Evolutionary conservation across 2,113 vertebrate species (phyloP).

Genomic region (Erinaceus europaeus): DNA sequence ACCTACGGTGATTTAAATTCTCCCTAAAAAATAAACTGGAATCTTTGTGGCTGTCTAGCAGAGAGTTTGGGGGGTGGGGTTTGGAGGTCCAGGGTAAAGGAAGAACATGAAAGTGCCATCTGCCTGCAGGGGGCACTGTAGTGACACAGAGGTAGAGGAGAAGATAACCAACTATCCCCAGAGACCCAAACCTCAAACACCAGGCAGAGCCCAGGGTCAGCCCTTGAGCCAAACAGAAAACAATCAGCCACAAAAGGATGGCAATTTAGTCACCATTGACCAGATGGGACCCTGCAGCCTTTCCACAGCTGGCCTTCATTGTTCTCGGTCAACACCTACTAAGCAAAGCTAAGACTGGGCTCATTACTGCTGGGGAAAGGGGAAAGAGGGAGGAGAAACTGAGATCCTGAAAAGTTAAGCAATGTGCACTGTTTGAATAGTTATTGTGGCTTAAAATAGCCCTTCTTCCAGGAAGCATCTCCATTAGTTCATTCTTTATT

Average conservation of each 20-base stretch:
- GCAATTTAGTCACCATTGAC: background rate
- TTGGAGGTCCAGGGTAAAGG: background rate
- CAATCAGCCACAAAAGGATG: background rate
- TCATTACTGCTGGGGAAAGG: background rate
- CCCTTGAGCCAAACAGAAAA: background rate
- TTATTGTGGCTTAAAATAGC: background rate
- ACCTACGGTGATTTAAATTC: background rate
- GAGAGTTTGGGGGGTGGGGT: too few species aligned
- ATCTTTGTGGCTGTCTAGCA: too few species aligned
- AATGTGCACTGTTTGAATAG: background rate
- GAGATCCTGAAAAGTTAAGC: too few species aligned
- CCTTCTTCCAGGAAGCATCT: background rate
- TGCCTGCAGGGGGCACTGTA: background rate
- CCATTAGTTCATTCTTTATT: background rate
- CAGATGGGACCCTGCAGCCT: background rate
- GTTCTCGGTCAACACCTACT: background rate
- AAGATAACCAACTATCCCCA: too few species aligned
- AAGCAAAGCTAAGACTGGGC: background rate
- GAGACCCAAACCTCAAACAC: background rate
- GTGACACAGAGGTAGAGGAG: background rate
- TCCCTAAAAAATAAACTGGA: background rate
- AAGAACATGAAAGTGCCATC: too few species aligned
- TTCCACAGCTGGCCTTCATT: background rate
- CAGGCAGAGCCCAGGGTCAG: background rate
- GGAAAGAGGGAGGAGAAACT: too few species aligned